A percentile compares a stretch with the other conserved stretches of the same genome.
These are phyloP conservation scores for Melanotaenia nigrans DNA, from an alignment of 2,797 vertebrate species.

Conservation along the genomic window DNA sequence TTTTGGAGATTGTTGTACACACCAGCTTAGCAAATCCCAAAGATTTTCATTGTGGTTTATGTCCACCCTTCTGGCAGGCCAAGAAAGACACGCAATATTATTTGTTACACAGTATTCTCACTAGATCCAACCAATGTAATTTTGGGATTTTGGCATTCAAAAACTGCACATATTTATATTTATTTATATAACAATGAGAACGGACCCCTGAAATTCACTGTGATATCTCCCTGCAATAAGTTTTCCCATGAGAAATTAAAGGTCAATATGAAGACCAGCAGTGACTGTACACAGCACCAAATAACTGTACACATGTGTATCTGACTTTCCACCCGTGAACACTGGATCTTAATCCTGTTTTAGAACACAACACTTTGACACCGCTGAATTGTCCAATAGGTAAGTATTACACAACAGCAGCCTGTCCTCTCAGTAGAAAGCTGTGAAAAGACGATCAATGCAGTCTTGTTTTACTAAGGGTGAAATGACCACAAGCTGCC, in stretches of 20 bases:
- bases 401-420: not conserved
- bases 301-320: not conserved
- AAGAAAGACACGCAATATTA: not conserved
- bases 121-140: not conserved
- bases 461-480: not conserved
- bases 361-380: not conserved
- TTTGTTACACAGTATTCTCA: not conserved
- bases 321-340: not conserved
- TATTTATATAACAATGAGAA: not conserved
- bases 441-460: not conserved
- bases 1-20: not conserved
- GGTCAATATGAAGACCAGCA: not conserved
- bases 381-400: not conserved
- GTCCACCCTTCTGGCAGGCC: not conserved
- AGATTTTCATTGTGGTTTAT: not conserved
- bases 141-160: not conserved
- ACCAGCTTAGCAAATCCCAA: not conserved
- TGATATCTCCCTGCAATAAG: not conserved
- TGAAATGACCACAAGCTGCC: not conserved
- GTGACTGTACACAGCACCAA: not conserved
- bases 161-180: not conserved
- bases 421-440: not conserved
- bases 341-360: not conserved
- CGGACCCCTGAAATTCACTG: not conserved
- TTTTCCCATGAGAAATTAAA: not conserved